Conservation (phyloP, 2,113 vertebrate genomes). For the Pelobates fuscus region DNA sequence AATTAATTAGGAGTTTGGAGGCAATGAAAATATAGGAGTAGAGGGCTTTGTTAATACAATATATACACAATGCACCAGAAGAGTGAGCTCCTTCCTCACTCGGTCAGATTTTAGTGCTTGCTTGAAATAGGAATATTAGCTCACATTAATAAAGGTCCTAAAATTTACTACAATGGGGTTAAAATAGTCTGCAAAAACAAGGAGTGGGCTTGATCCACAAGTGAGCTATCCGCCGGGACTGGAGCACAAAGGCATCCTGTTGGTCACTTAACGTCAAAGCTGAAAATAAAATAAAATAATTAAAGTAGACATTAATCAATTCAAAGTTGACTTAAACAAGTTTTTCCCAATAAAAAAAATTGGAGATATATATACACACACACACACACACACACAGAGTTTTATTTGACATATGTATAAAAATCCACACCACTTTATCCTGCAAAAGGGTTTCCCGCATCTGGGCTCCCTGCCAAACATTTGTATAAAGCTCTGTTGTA, state of each 20-base stretch:
- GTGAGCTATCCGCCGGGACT: slow-evolving; percentile 69
- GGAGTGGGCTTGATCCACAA: slow-evolving; percentile 74
- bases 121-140: slow-evolving; percentile 72
- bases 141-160: slow-evolving; percentile 80
- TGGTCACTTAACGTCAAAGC: slow-evolving; percentile 71
- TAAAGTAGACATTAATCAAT: neutral
- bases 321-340: no score
- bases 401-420: no score
- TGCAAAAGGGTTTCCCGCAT: no score
- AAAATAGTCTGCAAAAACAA: slow-evolving; percentile 72
- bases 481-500: no score
- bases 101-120: slow-evolving; percentile 64
- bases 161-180: slow-evolving; percentile 71
- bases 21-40: slow-evolving; percentile 64
- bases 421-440: no score
- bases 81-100: slow-evolving; percentile 59
- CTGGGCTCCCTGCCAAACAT: no score
- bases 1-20: slow-evolving; percentile 57
- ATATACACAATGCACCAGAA: slow-evolving; percentile 63
- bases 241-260: slow-evolving; percentile 74
- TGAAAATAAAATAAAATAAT: slow-evolving; percentile 59
- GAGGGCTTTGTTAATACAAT: slow-evolving; percentile 65
- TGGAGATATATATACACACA: no score
- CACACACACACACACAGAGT: no score
- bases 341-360: no score